Evolutionary conservation across 2,113 vertebrate species (phyloP).

Genomic region (Romanogobio albipinnatus): DNA sequence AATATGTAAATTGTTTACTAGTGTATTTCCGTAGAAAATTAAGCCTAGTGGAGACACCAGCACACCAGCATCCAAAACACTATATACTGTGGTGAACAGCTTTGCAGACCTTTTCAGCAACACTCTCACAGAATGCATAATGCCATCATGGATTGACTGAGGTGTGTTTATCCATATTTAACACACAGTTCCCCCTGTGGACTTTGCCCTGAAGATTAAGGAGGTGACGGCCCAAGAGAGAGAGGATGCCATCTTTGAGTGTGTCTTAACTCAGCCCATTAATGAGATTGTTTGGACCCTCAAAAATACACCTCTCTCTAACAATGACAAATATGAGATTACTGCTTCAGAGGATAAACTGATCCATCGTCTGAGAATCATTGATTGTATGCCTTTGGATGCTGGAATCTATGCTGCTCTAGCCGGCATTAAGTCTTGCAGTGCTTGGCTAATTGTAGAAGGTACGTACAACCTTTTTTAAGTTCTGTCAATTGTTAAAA

Average conservation of each 20-base stretch:
- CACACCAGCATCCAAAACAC: neutral
- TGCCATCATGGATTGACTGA: neutral
- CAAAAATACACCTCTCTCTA: constrained; percentile 69
- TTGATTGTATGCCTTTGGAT: constrained; percentile 75
- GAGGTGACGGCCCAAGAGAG: constrained; percentile 78
- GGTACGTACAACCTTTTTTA: constrained; percentile 70
- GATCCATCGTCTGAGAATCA: constrained; percentile 81
- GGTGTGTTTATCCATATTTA: constrained; percentile 23
- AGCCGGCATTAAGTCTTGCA: constrained; percentile 80
- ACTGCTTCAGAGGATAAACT: constrained; percentile 80
- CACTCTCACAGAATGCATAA: neutral
- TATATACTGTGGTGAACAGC: neutral
- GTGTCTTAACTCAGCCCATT: constrained; percentile 77
- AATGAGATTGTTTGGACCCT: constrained; percentile 77
- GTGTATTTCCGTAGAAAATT: neutral
- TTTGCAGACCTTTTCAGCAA: neutral
- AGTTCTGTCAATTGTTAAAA: neutral
- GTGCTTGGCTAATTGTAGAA: constrained; percentile 86
- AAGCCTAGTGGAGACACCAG: neutral
- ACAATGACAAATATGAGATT: constrained; percentile 76
- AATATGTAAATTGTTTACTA: neutral
- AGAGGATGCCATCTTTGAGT: constrained; percentile 78
- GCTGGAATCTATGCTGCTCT: constrained; percentile 82
- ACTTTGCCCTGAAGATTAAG: constrained; percentile 77
- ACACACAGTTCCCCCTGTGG: constrained; percentile 77